Evolutionary conservation across 2,797 vertebrate species (phyloP), one percentile per base, ranked within the genome.

Genomic region (Geotrypetes seraphini): DNA sequence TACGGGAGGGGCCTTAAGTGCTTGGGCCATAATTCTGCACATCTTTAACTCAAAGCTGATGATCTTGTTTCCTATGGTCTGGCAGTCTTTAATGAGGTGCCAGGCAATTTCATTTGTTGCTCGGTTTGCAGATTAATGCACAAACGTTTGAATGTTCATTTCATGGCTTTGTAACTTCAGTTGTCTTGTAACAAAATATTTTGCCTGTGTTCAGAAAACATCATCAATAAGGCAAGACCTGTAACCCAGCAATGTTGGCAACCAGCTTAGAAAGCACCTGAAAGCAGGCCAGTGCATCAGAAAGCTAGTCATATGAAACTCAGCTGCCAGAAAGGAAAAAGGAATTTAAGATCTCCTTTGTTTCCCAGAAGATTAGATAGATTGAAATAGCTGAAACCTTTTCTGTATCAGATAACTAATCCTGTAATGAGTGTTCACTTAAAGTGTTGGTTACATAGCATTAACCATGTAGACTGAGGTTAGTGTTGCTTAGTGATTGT

Each of bases 181-280:
- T 19, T 29, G 34, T 29, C 10, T 28, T 22, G 14, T 32, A 19
- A 14, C 5, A 24, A 10, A 22, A 29, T 35, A 24, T 38, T 25
- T 34, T 20, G 12, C 27, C 17, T 16, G 17, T 28, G 9, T 2
- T 23, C 52, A 28, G 4, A n/a, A 36, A 33, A 20, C 19, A 18
- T 34, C 25, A 53, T 41, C 27, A 51, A 58, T 60, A 53, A 37
- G 45, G 45, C 21, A 66, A 45, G 5, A 56, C 14, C 5, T 9
- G 22, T 35, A 58, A 58, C 22, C 39, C 16, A 17, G 19, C 16
- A 43, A 12, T 53, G 10, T 12, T 28, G 53, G 33, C 51, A 52
- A 12, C 20, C 10, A 40, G 10, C 15, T 33, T 28, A 22, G 22
- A 36, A 10, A 33, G 18, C 17, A 27, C 12, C 7, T 2, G 15